Percentiles rank a stretch among this genome's conserved stretches.
These are phyloP conservation scores for Rhineura floridana DNA, from an alignment of 2,113 vertebrate genomes.

Conservation along the genomic window DNA sequence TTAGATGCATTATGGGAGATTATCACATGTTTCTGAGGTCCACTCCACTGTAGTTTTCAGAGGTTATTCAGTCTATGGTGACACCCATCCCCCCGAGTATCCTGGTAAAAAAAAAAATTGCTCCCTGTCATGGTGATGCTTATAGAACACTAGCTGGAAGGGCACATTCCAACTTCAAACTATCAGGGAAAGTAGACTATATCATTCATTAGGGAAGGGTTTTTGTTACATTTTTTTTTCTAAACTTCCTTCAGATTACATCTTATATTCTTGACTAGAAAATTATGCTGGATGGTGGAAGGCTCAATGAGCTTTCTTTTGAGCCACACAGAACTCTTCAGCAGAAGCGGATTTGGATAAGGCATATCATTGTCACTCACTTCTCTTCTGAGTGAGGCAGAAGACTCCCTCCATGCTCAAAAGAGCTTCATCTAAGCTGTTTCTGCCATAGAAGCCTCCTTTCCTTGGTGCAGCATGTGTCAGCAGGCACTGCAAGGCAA, in stretches of 20 bases:
- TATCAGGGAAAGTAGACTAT: conserved; percentile 45
- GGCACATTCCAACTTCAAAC: conserved; percentile 48
- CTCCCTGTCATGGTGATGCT: conserved; percentile 51
- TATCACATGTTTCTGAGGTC: conserved; percentile 14
- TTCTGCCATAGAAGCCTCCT: neutral
- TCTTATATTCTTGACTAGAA: neutral
- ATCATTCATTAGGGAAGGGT: conserved; percentile 31
- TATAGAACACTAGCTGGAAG: conserved; percentile 56
- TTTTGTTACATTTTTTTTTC: conserved; percentile 14
- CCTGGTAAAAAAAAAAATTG: conserved; percentile 63
- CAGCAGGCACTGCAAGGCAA: neutral
- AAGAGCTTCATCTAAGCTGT: neutral
- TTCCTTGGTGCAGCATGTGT: neutral
- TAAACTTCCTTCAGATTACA: neutral
- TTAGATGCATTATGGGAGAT: neutral
- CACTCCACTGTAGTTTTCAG: neutral
- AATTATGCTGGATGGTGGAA: neutral
- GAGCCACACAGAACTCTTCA: neutral
- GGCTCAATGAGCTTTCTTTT: neutral
- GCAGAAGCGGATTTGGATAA: neutral
- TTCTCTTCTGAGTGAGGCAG: neutral
- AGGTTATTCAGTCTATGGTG: conserved; percentile 10
- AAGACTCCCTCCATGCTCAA: neutral
- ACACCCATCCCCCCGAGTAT: conserved; percentile 51
- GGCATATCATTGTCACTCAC: neutral